phyloP scores from a whole-genome alignment of 1,140 invertebrate species.

The Cylas formicarius region DNA sequence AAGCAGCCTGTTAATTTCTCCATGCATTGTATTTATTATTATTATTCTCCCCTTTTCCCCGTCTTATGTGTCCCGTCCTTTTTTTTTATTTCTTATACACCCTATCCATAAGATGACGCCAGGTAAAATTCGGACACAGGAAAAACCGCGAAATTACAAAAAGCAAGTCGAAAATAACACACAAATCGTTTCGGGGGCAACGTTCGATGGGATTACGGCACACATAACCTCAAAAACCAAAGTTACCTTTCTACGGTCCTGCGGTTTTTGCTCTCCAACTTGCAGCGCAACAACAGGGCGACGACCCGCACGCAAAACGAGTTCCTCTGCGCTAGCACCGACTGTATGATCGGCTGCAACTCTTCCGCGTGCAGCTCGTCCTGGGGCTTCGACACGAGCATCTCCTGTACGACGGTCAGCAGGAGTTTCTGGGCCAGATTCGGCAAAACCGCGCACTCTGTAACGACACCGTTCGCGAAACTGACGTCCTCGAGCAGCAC shows the following conservation, averaged over 20 bases:
- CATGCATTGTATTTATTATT: too few species aligned
- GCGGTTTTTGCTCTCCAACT: slow-evolving; percentile 65
- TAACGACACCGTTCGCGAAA: slow-evolving; percentile 52
- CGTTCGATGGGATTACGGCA: too few species aligned
- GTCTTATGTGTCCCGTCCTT: too few species aligned
- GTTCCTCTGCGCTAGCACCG: slow-evolving; percentile 53
- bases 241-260: slow-evolving; percentile 78
- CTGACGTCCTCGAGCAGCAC: slow-evolving; percentile 69
- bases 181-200: too few species aligned
- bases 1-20: too few species aligned
- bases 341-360: slow-evolving; percentile 67
- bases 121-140: too few species aligned
- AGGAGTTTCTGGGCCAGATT: slow-evolving; percentile 73
- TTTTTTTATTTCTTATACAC: too few species aligned
- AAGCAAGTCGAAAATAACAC: too few species aligned
- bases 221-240: too few species aligned
- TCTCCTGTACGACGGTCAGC: slow-evolving; percentile 60
- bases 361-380: slow-evolving; percentile 74
- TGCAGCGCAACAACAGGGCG: slow-evolving; percentile 58
- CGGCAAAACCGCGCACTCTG: slow-evolving; percentile 49
- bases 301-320: slow-evolving; percentile 65
- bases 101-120: too few species aligned
- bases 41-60: too few species aligned
- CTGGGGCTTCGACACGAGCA: slow-evolving; percentile 64
- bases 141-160: too few species aligned